Evolutionary conservation across 2,888 invertebrate genomes (phyloP), one percentile per base, ranked within the genome.

Genomic region (Anthophora plumipes): DNA sequence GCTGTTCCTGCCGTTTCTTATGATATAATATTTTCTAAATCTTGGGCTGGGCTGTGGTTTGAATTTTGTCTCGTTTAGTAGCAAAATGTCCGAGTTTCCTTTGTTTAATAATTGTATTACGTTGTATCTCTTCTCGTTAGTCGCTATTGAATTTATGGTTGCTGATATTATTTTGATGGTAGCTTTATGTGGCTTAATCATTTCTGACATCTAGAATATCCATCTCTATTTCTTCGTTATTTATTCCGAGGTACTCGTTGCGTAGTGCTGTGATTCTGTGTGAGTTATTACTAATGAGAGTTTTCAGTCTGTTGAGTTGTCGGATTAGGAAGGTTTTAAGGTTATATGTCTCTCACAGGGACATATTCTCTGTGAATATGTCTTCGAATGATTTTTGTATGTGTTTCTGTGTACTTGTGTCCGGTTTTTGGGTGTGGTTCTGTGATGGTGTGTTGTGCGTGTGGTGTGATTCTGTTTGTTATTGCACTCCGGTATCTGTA

Each of bases 41-140:
- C 9, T n/a, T 1, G 73, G 0, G 43, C 75, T 77, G 39, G 83
- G 81, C 25, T 39, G 69, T 74, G 14, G 55, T 17, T 74, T 70
- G 4, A 87, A 37, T 69, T 87, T 85, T 0, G 85, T 86, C 70
- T 87, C 85, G 11, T 63, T 60, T 7, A 85, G 6, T 5, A 85
- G 41, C 0, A 60, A 20, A 0, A 83, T 60, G 48, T 87, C 85
- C 0, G 80, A 78, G 0, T 81, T 72, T 31, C 4, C 31, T 31
- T 31, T 31, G 4, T 31, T 31, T 31, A 31, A 3, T 20, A 50
- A 7, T 5, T 50, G 50, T 5, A n/a, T n/a, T 9, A 50, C 8
- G 7, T 9, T n/a, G n/a, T 8, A 7, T 50, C 50, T 20, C 7
- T n/a, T 50, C 8, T 50, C 20, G 20, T 50, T 50, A 0, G 20